Base-by-base conservation (phyloP, 1,140 invertebrate genomes). In the Octopus sinensis region DNA sequence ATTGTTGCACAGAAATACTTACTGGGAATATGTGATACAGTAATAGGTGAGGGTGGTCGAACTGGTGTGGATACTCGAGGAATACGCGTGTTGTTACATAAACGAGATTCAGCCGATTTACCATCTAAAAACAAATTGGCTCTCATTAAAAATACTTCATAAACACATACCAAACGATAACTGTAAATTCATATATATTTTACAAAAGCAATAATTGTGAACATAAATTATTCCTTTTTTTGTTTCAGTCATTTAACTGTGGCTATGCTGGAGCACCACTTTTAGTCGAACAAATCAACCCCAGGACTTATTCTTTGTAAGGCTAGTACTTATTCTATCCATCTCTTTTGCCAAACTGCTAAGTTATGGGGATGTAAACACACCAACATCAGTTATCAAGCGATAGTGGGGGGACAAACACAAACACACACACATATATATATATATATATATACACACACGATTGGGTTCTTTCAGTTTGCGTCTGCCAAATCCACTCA, bases 41-140 rank as follows among this genome's bases (percentile, higher is more conserved):
- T 13, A 6, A 6, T 23, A 17, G 68, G 68, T 73, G 7, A 9
- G 6, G 7, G 7, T n/a, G 68, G 9, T 13, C 30, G 68, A 73
- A 23, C 68, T 73, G 68, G 9, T 0, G 5, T 23, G 17, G 68
- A 73, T 13, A 73, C 68, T 73, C 68, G 7, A 6, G 68, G 68
- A n/a, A 73, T 73, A 6, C 68, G 68, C 17, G 68, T 73, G 30
- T 73, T 73, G 13, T 73, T 73, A 73, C 68, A 73, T 73, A 73
- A 73, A n/a, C 68, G 68, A 73, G 30, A 2, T 43, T 73, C 68
- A 10, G 68, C 17, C 3, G 13, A 6, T 73, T 73, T 73, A 9
- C 17, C 30, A 73, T 73, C 68, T 73, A 73, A 9, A 73, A 73
- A 73, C 17, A 73, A 73, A 73, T n/a, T 5, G 30, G 30, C 9